Base-by-base conservation (phyloP, 2,888 invertebrate genomes). In the Hartigia nigra region DNA sequence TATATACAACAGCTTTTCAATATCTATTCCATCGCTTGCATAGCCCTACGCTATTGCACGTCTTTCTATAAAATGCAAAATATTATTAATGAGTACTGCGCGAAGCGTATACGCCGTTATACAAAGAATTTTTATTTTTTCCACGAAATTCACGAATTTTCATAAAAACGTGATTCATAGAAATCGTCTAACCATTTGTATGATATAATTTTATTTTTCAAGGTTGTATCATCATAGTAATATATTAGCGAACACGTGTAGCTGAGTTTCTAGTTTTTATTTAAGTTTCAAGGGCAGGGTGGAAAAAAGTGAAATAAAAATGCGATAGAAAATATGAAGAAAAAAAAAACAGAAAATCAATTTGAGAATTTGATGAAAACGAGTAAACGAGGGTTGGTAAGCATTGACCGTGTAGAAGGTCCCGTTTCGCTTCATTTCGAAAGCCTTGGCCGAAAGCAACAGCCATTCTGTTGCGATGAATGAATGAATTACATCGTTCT, bases 371-470 rank as follows among this genome's bases (percentile, higher is more conserved):
- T 34, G 12, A 2, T 31, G 31, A 72, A 72, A 31, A 34, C 4
- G 1, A 2, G 34, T 72, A 31, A 34, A 72, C 32, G 31, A 78
- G 80, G 79, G 80, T 78, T 81, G 74, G 78, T 79, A 37, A 80
- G 79, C 14, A 81, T 79, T 75, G 32, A 74, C 78, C n/a, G 79
- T 79, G 14, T 74, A 78, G 74, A 79, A 76, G 32, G 76, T 81
- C 31, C 55, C 55, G 55, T 55, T 72, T 81, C 75, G 81, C 78
- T 36, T 79, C 76, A 55, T 75, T 82, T 72, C 81, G 80, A 72
- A 76, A 76, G n/a, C 77, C 81, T 74, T 74, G 80, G 78, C 75
- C 79, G 31, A 81, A 55, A 23, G 55, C 23, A 23, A 55, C 55
- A 55, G 55, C 9, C 55, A 55, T 55, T 55, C 55, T 55, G 55